A percentile compares a stretch with the other conserved stretches of the same genome.
These are phyloP conservation scores for Podargus strigoides DNA, from an alignment of 2,797 vertebrate genomes.

Conservation along the genomic window DNA sequence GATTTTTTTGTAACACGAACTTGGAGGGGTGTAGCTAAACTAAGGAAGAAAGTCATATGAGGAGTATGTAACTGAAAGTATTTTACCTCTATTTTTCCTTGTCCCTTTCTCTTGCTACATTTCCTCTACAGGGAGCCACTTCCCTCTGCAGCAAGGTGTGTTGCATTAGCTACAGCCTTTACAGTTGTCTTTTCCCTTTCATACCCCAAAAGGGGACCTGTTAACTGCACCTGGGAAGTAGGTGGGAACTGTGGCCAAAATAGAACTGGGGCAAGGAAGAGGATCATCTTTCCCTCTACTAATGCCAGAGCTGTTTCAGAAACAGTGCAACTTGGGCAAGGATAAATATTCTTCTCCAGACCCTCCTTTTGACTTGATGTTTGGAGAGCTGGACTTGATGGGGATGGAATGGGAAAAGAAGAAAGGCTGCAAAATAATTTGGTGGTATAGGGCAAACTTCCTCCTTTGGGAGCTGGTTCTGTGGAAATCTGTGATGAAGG, in stretches of 20 bases:
- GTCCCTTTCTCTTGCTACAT: neutral
- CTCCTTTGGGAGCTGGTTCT: neutral
- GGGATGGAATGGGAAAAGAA: neutral
- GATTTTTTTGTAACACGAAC: neutral
- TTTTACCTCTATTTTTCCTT: neutral
- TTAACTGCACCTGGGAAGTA: neutral
- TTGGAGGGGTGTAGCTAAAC: neutral
- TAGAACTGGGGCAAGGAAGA: neutral
- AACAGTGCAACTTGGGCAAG: neutral
- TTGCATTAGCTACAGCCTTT: neutral
- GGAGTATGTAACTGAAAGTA: neutral
- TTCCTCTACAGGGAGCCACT: neutral
- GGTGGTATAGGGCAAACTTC: neutral
- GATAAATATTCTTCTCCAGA: neutral
- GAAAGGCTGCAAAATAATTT: neutral
- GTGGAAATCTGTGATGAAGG: neutral
- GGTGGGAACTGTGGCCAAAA: neutral
- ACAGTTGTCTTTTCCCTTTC: neutral
- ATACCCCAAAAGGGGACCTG: neutral
- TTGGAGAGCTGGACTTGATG: neutral
- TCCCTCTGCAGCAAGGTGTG: neutral
- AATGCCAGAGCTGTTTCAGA: neutral
- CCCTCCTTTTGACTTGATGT: neutral
- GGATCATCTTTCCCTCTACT: neutral
- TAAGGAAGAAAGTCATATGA: neutral